phyloP scores from a whole-genome alignment of 23 tunicate genomes.

The Halocynthia aurantium region DNA sequence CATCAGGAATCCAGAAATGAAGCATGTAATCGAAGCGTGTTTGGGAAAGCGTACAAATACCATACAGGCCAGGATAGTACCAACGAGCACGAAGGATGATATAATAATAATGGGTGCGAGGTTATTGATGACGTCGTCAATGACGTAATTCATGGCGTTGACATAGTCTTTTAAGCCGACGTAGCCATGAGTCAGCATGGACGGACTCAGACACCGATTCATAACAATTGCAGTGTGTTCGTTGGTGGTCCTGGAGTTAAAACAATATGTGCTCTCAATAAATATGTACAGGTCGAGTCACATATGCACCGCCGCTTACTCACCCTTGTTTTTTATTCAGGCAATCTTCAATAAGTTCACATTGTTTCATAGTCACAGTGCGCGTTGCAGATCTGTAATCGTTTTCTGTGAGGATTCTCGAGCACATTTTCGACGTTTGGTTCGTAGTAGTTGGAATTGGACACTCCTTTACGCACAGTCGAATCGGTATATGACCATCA shows the following conservation, averaged over 20 bases:
- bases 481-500: neutral
- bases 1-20: slow-evolving; percentile 6
- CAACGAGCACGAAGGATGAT: slow-evolving; percentile 1
- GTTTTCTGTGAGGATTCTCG: slow-evolving; percentile 22
- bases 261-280: no score
- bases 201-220: slow-evolving; percentile 32
- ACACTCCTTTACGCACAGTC: slow-evolving; percentile 43
- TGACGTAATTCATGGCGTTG: slow-evolving; percentile 41
- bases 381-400: slow-evolving; percentile 4
- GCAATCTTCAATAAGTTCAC: neutral
- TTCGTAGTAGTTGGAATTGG: slow-evolving; percentile 6
- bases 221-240: neutral
- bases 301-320: no score
- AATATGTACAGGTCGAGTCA: no score
- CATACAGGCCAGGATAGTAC: slow-evolving; percentile 17
- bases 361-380: neutral
- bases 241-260: no score
- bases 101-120: slow-evolving; percentile 1
- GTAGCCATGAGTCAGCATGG: slow-evolving; percentile 12
- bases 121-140: slow-evolving; percentile 18
- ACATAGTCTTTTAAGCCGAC: slow-evolving; percentile 17
- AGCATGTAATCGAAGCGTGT: slow-evolving; percentile 29
- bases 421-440: slow-evolving; percentile 7
- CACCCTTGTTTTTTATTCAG: no score
- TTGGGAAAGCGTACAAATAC: slow-evolving; percentile 30